Evolutionary conservation across 2,113 vertebrate species (phyloP).

Genomic region (Clinocottus analis): DNA sequence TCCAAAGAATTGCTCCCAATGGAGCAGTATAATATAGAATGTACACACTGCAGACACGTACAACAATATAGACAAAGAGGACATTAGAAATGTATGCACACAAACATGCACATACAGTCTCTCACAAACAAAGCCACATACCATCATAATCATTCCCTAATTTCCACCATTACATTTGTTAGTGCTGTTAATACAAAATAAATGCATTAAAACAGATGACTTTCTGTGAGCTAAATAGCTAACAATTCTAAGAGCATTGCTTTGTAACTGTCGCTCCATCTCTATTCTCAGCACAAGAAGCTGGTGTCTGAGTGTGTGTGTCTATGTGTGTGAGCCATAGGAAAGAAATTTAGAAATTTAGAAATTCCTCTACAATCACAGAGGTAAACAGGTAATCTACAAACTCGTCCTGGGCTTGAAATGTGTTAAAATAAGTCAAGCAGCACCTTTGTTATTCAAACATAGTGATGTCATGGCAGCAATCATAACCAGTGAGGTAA

Average conservation of each 20-base stretch:
- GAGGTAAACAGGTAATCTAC: constrained; percentile 16
- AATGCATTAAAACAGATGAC: constrained; percentile 85
- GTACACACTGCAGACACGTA: constrained; percentile 61
- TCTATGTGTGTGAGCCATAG: constrained; percentile 14
- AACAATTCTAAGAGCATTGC: constrained; percentile 83
- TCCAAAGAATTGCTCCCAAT: constrained; percentile 77
- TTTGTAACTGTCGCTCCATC: constrained; percentile 77
- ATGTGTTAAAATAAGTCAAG: constrained; percentile 62
- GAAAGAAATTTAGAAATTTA: too few relatives aligned
- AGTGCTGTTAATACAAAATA: constrained; percentile 85
- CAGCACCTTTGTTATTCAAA: constrained; percentile 67
- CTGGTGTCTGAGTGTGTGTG: constrained; percentile 43
- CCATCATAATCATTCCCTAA: constrained; percentile 78
- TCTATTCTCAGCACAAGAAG: constrained; percentile 78
- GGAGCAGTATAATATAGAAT: constrained; percentile 66
- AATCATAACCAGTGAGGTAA: constrained; percentile 77
- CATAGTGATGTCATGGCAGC: constrained; percentile 73
- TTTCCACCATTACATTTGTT: constrained; percentile 83
- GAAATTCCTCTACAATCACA: constrained; percentile 42
- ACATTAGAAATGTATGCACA: constrained; percentile 58
- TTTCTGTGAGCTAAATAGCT: constrained; percentile 84
- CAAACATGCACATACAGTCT: constrained; percentile 29
- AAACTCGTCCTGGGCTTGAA: constrained; percentile 35
- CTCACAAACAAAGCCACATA: constrained; percentile 37
- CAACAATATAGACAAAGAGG: constrained; percentile 61